Percentiles rank a stretch among this genome's conserved stretches.
phyloP scores from a whole-genome alignment of 2,888 invertebrate genomes.

The Elegia similella region DNA sequence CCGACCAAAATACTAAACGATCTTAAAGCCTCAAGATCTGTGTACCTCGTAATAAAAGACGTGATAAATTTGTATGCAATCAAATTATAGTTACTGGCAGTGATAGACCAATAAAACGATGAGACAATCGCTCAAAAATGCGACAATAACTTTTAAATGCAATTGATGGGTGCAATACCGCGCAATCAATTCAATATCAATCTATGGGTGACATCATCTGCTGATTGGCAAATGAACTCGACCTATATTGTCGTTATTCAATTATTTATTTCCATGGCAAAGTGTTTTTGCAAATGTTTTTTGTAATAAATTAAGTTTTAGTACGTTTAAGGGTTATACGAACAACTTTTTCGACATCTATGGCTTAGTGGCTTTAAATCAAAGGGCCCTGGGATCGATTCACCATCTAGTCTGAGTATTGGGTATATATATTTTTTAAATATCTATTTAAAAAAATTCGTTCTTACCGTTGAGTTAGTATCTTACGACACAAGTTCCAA shows the following conservation, averaged over 20 bases:
- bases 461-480: too few relatives aligned
- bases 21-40: too few relatives aligned
- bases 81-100: background rate
- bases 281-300: constrained; percentile 32
- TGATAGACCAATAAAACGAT: constrained; percentile 44
- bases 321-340: background rate
- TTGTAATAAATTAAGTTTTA: background rate
- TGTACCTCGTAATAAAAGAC: too few relatives aligned
- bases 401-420: too few relatives aligned
- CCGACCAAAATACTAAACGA: too few relatives aligned
- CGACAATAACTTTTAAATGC: constrained; percentile 41
- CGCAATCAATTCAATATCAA: constrained; percentile 52
- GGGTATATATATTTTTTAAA: too few relatives aligned
- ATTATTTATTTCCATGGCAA: constrained; percentile 69
- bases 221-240: constrained; percentile 52
- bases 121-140: constrained; percentile 47
- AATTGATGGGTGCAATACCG: constrained; percentile 53
- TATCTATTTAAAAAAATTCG: too few relatives aligned
- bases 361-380: too few relatives aligned
- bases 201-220: constrained; percentile 56
- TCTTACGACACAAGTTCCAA: too few relatives aligned
- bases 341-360: too few relatives aligned
- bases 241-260: constrained; percentile 63
- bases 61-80: too few relatives aligned
- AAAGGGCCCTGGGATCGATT: too few relatives aligned